Evolutionary conservation across 2,888 invertebrate genomes (phyloP), one percentile per base, ranked within the genome.

Genomic region (Diaprepes abbreviatus): DNA sequence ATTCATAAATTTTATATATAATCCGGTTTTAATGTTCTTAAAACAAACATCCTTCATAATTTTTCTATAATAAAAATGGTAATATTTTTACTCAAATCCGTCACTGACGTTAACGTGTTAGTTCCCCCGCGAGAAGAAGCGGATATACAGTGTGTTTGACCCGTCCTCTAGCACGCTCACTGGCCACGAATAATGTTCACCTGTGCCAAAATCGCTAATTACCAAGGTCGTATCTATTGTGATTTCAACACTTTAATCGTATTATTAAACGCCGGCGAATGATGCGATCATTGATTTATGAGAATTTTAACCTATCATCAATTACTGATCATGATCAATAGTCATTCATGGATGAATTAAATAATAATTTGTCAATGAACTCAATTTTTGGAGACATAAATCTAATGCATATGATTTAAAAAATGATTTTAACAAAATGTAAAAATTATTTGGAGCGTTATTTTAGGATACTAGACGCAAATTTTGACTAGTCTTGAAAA

Each of bases 131-230:
- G 40, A 58, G 70, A 70, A 59, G 68, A 73, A 72, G 77, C 79
- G 80, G 81, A 81, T 80, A 79, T 78, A 74, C 74, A 75, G 77
- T 79, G 80, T 80, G 79, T 81, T 80, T 80, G 81, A 81, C 81
- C 80, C 74, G 79, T 79, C 77, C 80, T 79, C 78, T 75, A 72
- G 75, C 78, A 79, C 77, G 80, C 77, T 80, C 73, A 74, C 64
- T 80, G 79, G 66, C 70, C 80, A 80, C 75, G 75, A 72, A 81
- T 80, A 81, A 81, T 81, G 74, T 75, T 73, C 68, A 71, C 69
- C 66, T 79, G 78, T 80, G 80, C 81, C 81, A 78, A 81, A 81
- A 80, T 81, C 74, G 77, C 72, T 80, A 80, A 80, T 80, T 78
- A 79, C 76, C 77, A 81, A 81, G 81, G 81, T 76, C 78, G 78